These are phyloP conservation scores for Astyanax mexicanus DNA, from an alignment of 2,797 vertebrate genomes.

Conservation along the genomic window DNA sequence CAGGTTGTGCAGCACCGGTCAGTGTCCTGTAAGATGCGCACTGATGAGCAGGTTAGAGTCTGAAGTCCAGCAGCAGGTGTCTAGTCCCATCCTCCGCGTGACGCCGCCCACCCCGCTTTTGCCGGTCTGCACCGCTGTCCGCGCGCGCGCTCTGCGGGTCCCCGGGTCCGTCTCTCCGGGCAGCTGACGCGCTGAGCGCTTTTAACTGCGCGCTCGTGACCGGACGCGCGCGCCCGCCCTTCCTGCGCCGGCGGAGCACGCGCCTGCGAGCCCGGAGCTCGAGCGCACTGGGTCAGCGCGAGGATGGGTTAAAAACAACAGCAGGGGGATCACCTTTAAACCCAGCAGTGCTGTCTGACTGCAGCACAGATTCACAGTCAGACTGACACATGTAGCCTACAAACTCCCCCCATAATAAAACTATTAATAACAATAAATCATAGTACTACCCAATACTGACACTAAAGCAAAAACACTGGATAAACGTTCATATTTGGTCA, in stretches of 20 bases:
- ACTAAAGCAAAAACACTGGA: no score
- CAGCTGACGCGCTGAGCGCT: slow-evolving; percentile 44
- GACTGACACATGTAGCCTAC: no score
- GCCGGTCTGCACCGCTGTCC: background rate
- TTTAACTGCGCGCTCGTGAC: slow-evolving; percentile 63
- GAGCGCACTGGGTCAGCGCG: background rate
- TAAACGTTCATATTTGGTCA: no score
- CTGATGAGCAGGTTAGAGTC: no score
- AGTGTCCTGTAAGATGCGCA: no score
- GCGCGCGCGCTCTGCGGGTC: background rate
- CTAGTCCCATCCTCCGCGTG: background rate
- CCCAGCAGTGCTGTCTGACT: background rate
- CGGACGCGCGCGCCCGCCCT: slow-evolving; percentile 80
- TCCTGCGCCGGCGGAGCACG: slow-evolving; percentile 65
- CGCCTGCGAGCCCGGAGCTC: slow-evolving; percentile 28
- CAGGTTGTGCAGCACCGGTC: no score
- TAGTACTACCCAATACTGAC: no score
- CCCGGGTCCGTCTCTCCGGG: background rate
- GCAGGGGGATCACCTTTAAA: background rate
- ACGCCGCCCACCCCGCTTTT: background rate
- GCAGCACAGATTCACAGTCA: no score
- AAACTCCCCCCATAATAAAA: no score
- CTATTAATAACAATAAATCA: no score
- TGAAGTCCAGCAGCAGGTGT: background rate
- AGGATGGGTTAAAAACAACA: slow-evolving; percentile 2